A percentile compares a stretch with the other conserved stretches of the same genome.
Evolutionary conservation across 2,888 invertebrate genomes (phyloP).

Genomic region (Polyploca ridens): DNA sequence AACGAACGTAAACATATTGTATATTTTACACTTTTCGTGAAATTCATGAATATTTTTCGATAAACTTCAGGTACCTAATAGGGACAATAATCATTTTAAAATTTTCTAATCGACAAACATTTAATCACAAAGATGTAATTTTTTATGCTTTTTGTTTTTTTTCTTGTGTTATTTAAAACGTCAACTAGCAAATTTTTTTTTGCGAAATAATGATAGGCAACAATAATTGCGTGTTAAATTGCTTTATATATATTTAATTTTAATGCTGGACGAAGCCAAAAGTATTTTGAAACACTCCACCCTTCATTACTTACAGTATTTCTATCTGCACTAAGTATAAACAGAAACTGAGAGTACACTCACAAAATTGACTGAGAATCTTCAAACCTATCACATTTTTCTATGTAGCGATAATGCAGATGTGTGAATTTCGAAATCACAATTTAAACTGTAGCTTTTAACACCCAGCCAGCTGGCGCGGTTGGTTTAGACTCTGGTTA

Average conservation of each 20-base stretch:
- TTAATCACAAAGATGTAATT: conserved; percentile 24
- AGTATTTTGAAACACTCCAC: neutral
- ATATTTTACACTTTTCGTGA: conserved; percentile 32
- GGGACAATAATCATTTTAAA: conserved; percentile 57
- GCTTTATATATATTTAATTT: conserved; percentile 29
- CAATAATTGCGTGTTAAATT: conserved; percentile 25
- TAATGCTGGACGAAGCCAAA: conserved; percentile 6
- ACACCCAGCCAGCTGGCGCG: no score
- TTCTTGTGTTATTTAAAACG: conserved; percentile 33
- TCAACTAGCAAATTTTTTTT: conserved; percentile 17
- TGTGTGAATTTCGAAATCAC: neutral
- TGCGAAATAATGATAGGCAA: neutral
- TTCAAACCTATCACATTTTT: neutral
- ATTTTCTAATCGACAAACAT: conserved; percentile 32
- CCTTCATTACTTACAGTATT: neutral
- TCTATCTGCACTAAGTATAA: neutral
- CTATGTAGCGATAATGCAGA: neutral
- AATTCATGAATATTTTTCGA: conserved; percentile 52
- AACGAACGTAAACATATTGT: conserved; percentile 29
- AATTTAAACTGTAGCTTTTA: neutral
- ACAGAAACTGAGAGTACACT: neutral
- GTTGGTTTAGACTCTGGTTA: no score
- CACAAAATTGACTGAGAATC: neutral
- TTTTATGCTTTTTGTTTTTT: conserved; percentile 19
- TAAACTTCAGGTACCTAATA: conserved; percentile 78